Evolutionary conservation across 2,888 invertebrate species (phyloP).

Genomic region (Hirtodrosophila confusa): DNA sequence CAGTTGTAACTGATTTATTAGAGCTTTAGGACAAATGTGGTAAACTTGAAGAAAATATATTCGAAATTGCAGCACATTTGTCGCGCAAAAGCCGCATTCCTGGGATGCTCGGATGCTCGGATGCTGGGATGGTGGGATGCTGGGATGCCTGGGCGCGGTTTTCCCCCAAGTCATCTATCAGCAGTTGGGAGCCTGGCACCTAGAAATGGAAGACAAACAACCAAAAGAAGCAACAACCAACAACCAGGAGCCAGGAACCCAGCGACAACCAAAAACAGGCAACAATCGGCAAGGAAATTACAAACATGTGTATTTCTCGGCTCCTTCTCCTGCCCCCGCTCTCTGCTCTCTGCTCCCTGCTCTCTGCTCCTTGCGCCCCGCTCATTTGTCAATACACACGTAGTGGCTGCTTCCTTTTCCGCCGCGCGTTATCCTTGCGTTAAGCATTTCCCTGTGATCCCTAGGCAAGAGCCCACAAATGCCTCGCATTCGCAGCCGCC

Average conservation of each 20-base stretch:
- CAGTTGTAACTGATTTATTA: slow-evolving; percentile 33
- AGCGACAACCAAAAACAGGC: slow-evolving; percentile 41
- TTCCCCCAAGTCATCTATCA: slow-evolving; percentile 52
- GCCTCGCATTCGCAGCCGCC: slow-evolving; percentile 41
- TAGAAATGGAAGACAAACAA: slow-evolving; percentile 11
- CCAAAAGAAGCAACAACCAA: slow-evolving; percentile 8
- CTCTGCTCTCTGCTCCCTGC: slow-evolving; percentile 1
- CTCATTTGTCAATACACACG: slow-evolving; percentile 66
- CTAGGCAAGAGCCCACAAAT: slow-evolving; percentile 51
- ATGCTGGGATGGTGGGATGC: neutral
- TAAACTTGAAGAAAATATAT: slow-evolving; percentile 8
- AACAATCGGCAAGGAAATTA: slow-evolving; percentile 73
- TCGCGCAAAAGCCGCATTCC: slow-evolving; percentile 41
- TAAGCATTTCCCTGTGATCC: slow-evolving; percentile 52
- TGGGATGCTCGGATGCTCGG: neutral
- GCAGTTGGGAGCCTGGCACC: slow-evolving; percentile 10
- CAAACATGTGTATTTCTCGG: slow-evolving; percentile 68
- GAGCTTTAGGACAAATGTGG: neutral
- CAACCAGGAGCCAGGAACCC: slow-evolving; percentile 9
- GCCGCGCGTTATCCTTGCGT: slow-evolving; percentile 47
- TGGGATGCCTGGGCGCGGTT: slow-evolving; percentile 13
- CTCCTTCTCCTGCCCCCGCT: slow-evolving; percentile 2
- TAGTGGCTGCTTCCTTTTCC: slow-evolving; percentile 30
- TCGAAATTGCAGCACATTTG: slow-evolving; percentile 58
- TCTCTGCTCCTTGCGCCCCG: slow-evolving; percentile 7